Evolutionary conservation across 2,888 invertebrate genomes (phyloP), one percentile per base, ranked within the genome.

Genomic region (Zaprionus obscuricornis): DNA sequence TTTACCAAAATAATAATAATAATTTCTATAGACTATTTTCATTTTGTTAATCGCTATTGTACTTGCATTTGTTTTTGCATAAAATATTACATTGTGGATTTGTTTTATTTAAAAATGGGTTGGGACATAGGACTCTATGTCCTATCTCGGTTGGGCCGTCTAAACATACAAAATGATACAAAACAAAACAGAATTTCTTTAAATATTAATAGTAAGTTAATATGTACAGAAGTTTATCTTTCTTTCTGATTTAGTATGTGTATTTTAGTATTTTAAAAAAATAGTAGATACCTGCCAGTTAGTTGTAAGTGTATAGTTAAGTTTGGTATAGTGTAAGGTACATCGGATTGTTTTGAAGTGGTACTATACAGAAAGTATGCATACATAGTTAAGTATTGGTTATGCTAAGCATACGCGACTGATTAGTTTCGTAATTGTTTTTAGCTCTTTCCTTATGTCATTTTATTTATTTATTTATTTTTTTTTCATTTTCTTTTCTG

Each of bases 1-100:
- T 82, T 57, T 78, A 78, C 82, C 82, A 78, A 84, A 81, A 81
- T 82, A 84, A 81, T 78, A 77, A 83, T 73, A 45, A 42, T 42
- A 26, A 56, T 20, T 11, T 54, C 20, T 37, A 75, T 54, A 71
- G 55, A 56, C 40, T 63, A 55, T 67, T 39, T 55, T 16, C 7
- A 22, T 13, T 66, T n/a, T n/a, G n/a, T n/a, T n/a, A n/a, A 66
- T 62, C 17, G 51, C 67, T 24, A 58, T 43, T 37, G 45, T 52
- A 59, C 60, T 62, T 76, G 66, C 74, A 64, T 69, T 56, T 56
- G 40, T 54, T 68, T 39, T 67, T 52, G 57, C 67, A 71, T 74
- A 78, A 75, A 75, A 83, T 62, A 79, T 49, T 64, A 39, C 64
- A 68, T 58, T 34, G 31, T 58, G 50, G 40, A 26, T 55, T n/a